Evolutionary conservation across 1,140 invertebrate species (phyloP), one percentile per base, ranked within the genome.

Genomic region (Brachionus rotundiformis): DNA sequence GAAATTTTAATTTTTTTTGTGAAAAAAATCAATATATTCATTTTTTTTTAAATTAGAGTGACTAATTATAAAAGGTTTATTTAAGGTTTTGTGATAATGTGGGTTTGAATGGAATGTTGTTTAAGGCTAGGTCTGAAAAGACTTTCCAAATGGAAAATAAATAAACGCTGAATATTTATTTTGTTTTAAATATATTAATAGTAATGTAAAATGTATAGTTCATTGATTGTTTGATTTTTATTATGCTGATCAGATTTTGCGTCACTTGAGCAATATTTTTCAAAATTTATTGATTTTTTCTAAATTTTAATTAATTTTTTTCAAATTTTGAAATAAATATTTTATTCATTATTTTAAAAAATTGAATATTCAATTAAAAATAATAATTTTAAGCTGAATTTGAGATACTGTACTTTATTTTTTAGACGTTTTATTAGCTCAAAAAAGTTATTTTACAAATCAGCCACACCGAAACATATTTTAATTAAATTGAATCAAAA

Each of bases 101-200:
- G 25, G 29, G 29, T 63, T 27, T 63, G 25, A 63, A 63, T 63
- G 61, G 61, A 63, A 63, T 63, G 61, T n/a, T n/a, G n/a, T 13
- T 6, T 63, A 0, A 63, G 61, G 61, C 5, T 63, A 13, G 39
- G 10, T 41, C n/a, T 13, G 13, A 41, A 41, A 41, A 41, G n/a
- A 27, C 25, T 63, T 63, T 29, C 4, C 23, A 7, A 54, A 25
- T 54, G 16, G 7, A 54, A 54, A 54, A 10, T 1, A 39, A 39
- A 39, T 39, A 11, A 39, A 39, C n/a, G n/a, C 39, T 13, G 23
- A 4, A 54, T 54, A 19, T 25, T 7, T 8, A 54, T 19, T 2
- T 10, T 19, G 23, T 23, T 54, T 54, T 25, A 7, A 16, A 10
- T 8, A 25, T 19, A 16, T 8, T n/a, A 19, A 54, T 19, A 23